Evolutionary conservation across 2,888 invertebrate species (phyloP), one percentile per base, ranked within the genome.

Genomic region (Keiferia lycopersicella): DNA sequence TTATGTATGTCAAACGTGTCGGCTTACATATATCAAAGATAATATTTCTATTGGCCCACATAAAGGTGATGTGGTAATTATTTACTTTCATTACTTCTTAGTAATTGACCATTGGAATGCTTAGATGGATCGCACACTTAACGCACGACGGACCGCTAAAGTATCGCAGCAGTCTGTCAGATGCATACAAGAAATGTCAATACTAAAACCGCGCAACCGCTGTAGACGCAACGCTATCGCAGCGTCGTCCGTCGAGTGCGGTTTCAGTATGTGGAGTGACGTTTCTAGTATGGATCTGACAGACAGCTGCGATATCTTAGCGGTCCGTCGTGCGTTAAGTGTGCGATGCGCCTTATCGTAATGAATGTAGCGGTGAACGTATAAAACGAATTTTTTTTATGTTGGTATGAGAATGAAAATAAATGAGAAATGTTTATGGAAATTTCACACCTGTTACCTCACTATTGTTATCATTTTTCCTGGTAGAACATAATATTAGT

Each of bases 31-130:
- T 56, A 34, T 56, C 56, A 56, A 16, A 56, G 56, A 56, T 56
- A 56, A 34, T 56, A 56, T 56, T 56, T 56, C 34, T 56, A 56
- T 56, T 56, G 34, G 26, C 56, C 30, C 56, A 56, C 56, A 56
- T 56, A 56, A 56, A 26, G 16, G 30, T 34, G 34, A 26, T 26
- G 56, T 34, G 14, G 26, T 34, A 4, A 30, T 26, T 14, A 26
- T 22, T 34, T 8, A 34, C 56, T 56, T 56, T 56, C 56, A 34
- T 56, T 56, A 56, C 16, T 56, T 34, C 56, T 56, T 34, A 26
- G 56, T 56, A 56, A 56, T 56, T 34, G 34, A 56, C 34, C 56
- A 34, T 56, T 56, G 56, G 56, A 56, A 56, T 56, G 34, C 8
- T 56, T 56, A 22, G n/a, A n/a, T n/a, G n/a, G n/a, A n/a, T n/a